Evolutionary conservation across 2,797 vertebrate genomes (phyloP).

Genomic region (Pipistrellus nathusii): DNA sequence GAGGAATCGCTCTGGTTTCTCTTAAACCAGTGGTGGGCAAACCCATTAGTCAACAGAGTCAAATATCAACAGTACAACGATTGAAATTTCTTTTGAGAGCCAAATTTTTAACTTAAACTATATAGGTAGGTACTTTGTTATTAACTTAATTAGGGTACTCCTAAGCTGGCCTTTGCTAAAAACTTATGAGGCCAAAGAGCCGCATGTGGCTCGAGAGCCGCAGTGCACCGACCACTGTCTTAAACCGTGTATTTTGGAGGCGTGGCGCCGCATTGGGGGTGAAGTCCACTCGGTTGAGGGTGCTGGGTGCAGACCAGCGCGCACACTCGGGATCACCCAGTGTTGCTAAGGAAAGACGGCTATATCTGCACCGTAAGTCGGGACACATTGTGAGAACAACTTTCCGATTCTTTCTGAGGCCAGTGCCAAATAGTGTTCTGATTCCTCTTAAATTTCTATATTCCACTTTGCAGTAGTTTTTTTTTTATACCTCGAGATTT

Average conservation of each 20-base stretch:
- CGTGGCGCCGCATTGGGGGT: fast-evolving
- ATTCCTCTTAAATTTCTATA: background rate
- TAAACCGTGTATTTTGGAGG: background rate
- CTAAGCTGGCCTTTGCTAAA: too few relatives aligned
- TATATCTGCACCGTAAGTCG: background rate
- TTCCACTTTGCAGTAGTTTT: background rate
- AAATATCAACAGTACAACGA: too few relatives aligned
- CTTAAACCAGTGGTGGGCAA: background rate
- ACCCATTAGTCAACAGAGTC: too few relatives aligned
- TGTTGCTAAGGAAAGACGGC: too few relatives aligned
- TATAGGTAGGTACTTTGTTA: too few relatives aligned
- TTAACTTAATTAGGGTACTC: too few relatives aligned
- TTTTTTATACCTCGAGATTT: conserved; percentile 43
- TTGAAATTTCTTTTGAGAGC: too few relatives aligned
- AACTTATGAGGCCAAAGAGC: too few relatives aligned
- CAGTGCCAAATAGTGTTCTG: background rate
- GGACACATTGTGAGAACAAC: background rate
- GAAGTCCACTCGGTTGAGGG: background rate
- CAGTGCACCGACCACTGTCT: background rate
- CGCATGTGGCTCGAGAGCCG: too few relatives aligned
- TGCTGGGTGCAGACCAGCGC: too few relatives aligned
- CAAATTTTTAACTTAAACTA: too few relatives aligned
- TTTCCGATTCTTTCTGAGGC: background rate
- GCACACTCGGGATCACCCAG: fast-evolving
- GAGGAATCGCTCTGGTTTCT: background rate